Base-by-base conservation (phyloP, 2,113 vertebrate species). In the Formicarius rufipectus region DNA sequence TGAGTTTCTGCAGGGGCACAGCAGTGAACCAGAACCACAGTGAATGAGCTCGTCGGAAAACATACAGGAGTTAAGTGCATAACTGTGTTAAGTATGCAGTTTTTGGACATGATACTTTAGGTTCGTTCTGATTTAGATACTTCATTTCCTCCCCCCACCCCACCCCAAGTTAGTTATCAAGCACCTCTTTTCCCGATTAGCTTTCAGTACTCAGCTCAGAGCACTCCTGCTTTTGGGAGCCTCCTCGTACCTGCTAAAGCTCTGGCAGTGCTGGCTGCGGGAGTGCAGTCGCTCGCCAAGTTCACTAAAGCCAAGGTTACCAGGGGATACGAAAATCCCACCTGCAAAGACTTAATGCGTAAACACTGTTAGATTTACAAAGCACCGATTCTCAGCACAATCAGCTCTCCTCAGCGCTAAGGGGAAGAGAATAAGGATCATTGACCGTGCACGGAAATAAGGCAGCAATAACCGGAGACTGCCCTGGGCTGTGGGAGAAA, bases 231-330 rank as follows among this genome's bases (percentile, higher is more conserved):
- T 68, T 83, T 73, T 28, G 30, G 49, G 40, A 83, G 24, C 53
- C 28, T 28, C 21, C 10, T 84, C 14, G 49, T 59, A 42, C 62
- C 40, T 35, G 21, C 28, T 67, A 47, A 63, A 74, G 14, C 75
- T 72, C 74, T 47, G 2, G 1, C 3, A 9, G 62, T 12, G n/a
- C 52, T 31, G 22, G 35, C n/a, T 19, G 6, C 5, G 35, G 6
- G 19, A 67, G 15, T 0, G 0, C 1, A 20, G 28, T 42, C 2
- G 2, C 55, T 87, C 12, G 4, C 20, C 20, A 21, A 45, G 45
- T 67, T 89, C 5, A 0, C 12, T 60, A 75, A 60, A 75, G 19
- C 47, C 40, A 8, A 68, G 44, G 66, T 68, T 94, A 64, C 58
- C n/a, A 27, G 31, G 58, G 28, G 25, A 53, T 19, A n/a, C 10